Conservation (phyloP, 2,888 invertebrate genomes). For the Drosophila formosana region DNA sequence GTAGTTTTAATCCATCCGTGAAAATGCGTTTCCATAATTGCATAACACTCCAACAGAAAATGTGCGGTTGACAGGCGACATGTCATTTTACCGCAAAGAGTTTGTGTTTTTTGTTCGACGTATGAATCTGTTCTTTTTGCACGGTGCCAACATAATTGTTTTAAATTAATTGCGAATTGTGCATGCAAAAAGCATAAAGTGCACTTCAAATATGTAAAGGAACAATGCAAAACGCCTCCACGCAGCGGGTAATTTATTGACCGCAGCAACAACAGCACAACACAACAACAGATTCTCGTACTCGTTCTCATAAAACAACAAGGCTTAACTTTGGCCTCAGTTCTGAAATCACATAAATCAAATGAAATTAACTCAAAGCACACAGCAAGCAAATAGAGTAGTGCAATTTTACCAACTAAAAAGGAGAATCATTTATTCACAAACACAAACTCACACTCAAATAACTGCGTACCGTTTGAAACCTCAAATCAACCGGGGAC, state of each 20-base stretch:
- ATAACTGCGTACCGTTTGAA: no score
- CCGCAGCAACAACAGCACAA: conserved; percentile 54
- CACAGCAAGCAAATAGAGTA: conserved; percentile 56
- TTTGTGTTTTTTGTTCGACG: conserved; percentile 25
- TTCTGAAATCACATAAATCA: conserved; percentile 63
- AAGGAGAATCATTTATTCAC: not conserved
- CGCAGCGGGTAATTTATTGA: conserved; percentile 77
- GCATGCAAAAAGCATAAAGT: conserved; percentile 76
- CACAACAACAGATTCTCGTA: conserved; percentile 19
- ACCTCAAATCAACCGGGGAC: no score
- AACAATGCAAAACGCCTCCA: conserved; percentile 62
- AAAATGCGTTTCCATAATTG: conserved; percentile 63
- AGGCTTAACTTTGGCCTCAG: conserved; percentile 24
- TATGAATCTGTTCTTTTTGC: conserved; percentile 42
- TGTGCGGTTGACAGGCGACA: conserved; percentile 77
- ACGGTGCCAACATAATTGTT: conserved; percentile 68
- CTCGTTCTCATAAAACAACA: conserved; percentile 36
- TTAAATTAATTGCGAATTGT: conserved; percentile 78
- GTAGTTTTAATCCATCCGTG: conserved; percentile 47
- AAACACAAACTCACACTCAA: no score
- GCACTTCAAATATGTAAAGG: conserved; percentile 75
- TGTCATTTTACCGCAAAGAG: conserved; percentile 74
- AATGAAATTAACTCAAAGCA: conserved; percentile 68
- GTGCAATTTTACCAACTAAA: conserved; percentile 61
- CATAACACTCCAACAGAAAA: conserved; percentile 68